phyloP scores from a whole-genome alignment of 1,140 invertebrate genomes.

The Pseudomyrmex cubaensis region DNA sequence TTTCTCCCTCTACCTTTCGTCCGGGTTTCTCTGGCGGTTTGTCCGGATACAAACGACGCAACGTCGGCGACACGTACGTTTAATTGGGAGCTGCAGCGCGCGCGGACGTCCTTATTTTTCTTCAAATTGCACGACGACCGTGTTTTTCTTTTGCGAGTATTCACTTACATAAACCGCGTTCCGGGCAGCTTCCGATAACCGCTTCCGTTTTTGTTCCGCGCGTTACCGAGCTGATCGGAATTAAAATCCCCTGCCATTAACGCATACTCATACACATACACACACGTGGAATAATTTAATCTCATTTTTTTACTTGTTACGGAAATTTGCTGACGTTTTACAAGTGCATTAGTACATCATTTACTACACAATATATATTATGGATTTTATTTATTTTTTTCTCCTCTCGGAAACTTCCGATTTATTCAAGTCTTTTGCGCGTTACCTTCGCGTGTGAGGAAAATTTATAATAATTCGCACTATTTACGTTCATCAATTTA shows the following conservation, averaged over 20 bases:
- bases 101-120: constrained; percentile 47
- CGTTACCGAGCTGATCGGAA: constrained; percentile 37
- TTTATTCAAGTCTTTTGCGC: background rate
- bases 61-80: constrained; percentile 1
- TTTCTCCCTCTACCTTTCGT: constrained; percentile 22
- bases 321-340: constrained; percentile 39
- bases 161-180: constrained; percentile 46
- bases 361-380: background rate
- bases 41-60: constrained; percentile 12
- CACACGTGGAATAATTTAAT: constrained; percentile 39
- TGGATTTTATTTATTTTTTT: background rate
- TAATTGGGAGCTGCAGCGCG: constrained; percentile 32
- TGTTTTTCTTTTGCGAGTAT: constrained; percentile 40
- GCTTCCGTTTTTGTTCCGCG: constrained; percentile 20
- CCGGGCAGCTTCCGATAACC: constrained; percentile 31
- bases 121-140: constrained; percentile 45
- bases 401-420: background rate
- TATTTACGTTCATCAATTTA: background rate
- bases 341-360: background rate
- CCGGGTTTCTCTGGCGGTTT: constrained; percentile 27
- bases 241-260: constrained; percentile 41
- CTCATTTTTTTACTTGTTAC: constrained; percentile 43
- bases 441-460: background rate
- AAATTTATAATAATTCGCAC: background rate
- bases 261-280: too few relatives aligned